phyloP scores from a whole-genome alignment of 2,888 invertebrate species.

The Dexiosoma caninum region DNA sequence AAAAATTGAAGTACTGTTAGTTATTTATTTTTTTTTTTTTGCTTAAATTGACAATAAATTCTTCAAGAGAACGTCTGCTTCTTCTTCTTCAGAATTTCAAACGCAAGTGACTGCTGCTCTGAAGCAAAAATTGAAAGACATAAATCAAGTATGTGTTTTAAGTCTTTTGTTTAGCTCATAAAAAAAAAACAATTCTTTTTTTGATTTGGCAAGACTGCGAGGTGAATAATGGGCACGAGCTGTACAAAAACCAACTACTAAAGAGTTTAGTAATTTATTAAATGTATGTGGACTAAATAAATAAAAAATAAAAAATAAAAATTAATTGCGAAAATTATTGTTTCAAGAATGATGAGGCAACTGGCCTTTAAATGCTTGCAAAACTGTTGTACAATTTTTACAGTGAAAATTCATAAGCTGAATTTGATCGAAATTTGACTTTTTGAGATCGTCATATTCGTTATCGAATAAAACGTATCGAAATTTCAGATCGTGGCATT shows the following conservation, averaged over 20 bases:
- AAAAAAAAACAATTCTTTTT: too few relatives aligned
- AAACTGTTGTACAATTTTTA: too few relatives aligned
- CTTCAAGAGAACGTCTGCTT: neutral
- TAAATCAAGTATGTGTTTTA: slow-evolving; percentile 33
- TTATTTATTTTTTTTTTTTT: slow-evolving; percentile 6
- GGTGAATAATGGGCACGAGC: neutral
- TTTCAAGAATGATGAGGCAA: too few relatives aligned
- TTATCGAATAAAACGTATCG: too few relatives aligned
- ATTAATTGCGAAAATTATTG: neutral
- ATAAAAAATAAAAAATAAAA: neutral
- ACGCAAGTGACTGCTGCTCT: neutral
- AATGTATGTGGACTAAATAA: neutral
- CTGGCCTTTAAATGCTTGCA: too few relatives aligned
- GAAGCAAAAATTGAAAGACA: neutral
- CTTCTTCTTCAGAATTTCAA: neutral
- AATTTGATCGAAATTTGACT: too few relatives aligned
- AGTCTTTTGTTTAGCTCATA: slow-evolving; percentile 27
- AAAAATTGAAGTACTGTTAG: slow-evolving; percentile 24
- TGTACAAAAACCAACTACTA: neutral
- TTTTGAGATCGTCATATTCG: too few relatives aligned
- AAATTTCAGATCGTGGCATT: too few relatives aligned
- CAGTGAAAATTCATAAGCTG: too few relatives aligned
- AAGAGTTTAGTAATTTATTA: neutral
- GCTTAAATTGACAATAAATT: slow-evolving; percentile 11
- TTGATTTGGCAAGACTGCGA: neutral